Percentiles rank a stretch among this genome's conserved stretches.
These are phyloP conservation scores for Sarcophaga subvicina DNA, from an alignment of 2,888 invertebrate species.

Conservation along the genomic window DNA sequence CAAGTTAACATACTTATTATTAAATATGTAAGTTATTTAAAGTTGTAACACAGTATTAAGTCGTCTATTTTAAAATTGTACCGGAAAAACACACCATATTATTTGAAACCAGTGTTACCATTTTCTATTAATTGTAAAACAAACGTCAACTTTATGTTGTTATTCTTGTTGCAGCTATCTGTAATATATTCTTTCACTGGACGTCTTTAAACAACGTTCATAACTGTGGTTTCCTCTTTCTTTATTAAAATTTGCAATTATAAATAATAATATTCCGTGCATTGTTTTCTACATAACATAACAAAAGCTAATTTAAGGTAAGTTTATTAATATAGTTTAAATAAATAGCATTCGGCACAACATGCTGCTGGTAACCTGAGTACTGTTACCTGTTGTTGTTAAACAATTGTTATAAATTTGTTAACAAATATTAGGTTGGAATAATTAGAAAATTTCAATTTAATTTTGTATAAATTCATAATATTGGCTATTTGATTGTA, in stretches of 20 bases:
- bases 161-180: constrained; percentile 35
- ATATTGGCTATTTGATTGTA: too few species aligned
- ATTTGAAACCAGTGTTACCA: constrained; percentile 40
- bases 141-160: constrained; percentile 50
- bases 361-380: background rate
- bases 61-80: constrained; percentile 34
- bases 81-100: constrained; percentile 46
- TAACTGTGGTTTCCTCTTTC: constrained; percentile 39
- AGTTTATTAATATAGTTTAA: constrained; percentile 4
- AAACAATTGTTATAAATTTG: background rate
- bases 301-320: constrained; percentile 9
- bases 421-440: background rate
- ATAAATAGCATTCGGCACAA: background rate
- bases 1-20: too few species aligned
- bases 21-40: too few species aligned
- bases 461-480: too few species aligned
- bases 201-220: constrained; percentile 46
- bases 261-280: background rate
- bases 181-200: constrained; percentile 36
- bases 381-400: constrained; percentile 26
- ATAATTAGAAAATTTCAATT: too few species aligned
- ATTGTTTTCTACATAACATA: background rate
- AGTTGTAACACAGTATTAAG: background rate
- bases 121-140: background rate
- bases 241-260: background rate